Conservation (phyloP, 2,888 invertebrate genomes). For the Chrysomela aeneicollis region DNA sequence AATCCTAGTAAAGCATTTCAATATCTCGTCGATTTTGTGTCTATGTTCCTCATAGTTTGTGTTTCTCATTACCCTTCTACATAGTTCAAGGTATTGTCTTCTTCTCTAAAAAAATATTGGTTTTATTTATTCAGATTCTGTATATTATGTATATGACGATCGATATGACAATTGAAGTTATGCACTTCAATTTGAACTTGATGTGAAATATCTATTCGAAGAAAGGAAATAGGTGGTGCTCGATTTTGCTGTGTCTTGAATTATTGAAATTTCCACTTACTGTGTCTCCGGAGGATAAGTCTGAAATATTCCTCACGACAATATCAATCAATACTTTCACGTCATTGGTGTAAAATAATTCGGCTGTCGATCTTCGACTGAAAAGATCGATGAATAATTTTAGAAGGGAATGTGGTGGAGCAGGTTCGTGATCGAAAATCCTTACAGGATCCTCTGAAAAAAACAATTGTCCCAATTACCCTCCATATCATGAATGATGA, state of each 20-base stretch:
- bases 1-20: slow-evolving; percentile 86
- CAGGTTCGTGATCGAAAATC: slow-evolving; percentile 83
- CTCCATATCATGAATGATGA: no score
- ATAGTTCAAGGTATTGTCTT: slow-evolving; percentile 79
- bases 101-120: slow-evolving; percentile 72
- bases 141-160: no score
- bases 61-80: slow-evolving; percentile 81
- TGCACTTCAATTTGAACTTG: no score
- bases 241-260: no score
- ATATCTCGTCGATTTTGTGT: slow-evolving; percentile 81
- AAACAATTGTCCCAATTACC: slow-evolving; percentile 42
- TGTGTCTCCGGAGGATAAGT: slow-evolving; percentile 86
- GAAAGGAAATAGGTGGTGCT: no score
- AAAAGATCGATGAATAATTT: slow-evolving; percentile 91
- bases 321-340: slow-evolving; percentile 94
- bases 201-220: no score
- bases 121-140: no score
- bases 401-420: slow-evolving; percentile 83
- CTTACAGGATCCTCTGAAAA: slow-evolving; percentile 87
- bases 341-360: slow-evolving; percentile 94
- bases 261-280: slow-evolving; percentile 61
- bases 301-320: slow-evolving; percentile 87
- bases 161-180: no score
- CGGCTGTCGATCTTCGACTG: slow-evolving; percentile 78
- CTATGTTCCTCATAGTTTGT: slow-evolving; percentile 82